Evolutionary conservation across 2,888 invertebrate genomes (phyloP).

Genomic region (Orthosia cruda): DNA sequence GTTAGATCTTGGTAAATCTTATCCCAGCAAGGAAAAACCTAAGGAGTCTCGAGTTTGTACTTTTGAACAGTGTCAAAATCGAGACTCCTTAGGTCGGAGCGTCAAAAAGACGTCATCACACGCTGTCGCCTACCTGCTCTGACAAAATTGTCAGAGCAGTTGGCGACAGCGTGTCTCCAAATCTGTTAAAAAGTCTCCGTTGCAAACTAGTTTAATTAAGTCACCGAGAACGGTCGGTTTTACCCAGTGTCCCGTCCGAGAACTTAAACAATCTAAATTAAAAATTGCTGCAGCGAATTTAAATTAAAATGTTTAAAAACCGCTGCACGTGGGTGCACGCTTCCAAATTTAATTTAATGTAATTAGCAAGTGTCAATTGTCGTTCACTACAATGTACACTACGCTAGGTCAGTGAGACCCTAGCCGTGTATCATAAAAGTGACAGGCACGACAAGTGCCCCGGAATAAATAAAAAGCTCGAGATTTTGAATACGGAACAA

Average conservation of each 20-base stretch:
- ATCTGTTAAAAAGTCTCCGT: slow-evolving; percentile 52
- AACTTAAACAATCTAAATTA: slow-evolving; percentile 50
- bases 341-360: too few relatives aligned
- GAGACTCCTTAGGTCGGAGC: slow-evolving; percentile 8
- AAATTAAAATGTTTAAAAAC: slow-evolving; percentile 50
- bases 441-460: slow-evolving; percentile 44
- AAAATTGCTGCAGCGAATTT: slow-evolving; percentile 38
- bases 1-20: neutral
- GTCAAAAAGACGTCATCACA: slow-evolving; percentile 47
- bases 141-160: too few relatives aligned
- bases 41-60: too few relatives aligned
- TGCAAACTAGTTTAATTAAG: slow-evolving; percentile 52
- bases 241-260: slow-evolving; percentile 19
- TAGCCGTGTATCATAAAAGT: slow-evolving; percentile 41
- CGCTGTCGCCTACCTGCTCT: slow-evolving; percentile 29
- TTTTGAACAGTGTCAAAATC: slow-evolving; percentile 10
- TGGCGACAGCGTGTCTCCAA: too few relatives aligned
- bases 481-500: slow-evolving; percentile 41
- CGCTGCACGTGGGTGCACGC: slow-evolving; percentile 8
- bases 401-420: slow-evolving; percentile 14
- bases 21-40: neutral
- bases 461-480: slow-evolving; percentile 57
- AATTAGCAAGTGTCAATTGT: slow-evolving; percentile 34
- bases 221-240: slow-evolving; percentile 38
- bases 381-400: slow-evolving; percentile 26